Conservation (phyloP, 2,888 invertebrate genomes). For the Syrista parreyssii region DNA sequence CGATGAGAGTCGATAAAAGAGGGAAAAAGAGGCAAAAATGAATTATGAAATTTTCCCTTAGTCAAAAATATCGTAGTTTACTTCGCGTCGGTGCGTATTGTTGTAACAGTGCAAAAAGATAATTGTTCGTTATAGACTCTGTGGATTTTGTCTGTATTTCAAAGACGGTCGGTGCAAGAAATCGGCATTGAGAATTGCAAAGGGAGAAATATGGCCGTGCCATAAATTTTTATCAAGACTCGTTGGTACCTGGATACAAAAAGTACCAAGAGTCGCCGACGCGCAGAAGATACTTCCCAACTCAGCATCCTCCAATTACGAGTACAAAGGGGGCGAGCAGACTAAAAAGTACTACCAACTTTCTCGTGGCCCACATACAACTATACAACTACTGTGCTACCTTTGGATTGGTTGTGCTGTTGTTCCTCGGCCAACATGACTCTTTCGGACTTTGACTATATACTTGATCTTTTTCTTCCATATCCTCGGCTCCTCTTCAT, state of each 20-base stretch:
- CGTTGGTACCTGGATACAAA: not conserved
- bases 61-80: not conserved
- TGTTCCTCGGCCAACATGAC: not conserved
- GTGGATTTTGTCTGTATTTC: not conserved
- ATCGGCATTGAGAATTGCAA: not conserved
- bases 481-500: not conserved
- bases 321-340: conserved; percentile 16
- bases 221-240: not conserved
- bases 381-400: not conserved
- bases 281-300: not conserved
- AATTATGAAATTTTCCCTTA: not conserved
- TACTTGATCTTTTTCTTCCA: not conserved
- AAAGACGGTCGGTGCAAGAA: not conserved
- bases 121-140: not conserved
- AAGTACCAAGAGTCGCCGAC: not conserved
- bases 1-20: not conserved
- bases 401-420: not conserved
- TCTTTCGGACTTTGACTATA: not conserved
- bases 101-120: not conserved
- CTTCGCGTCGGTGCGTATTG: not conserved
- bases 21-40: not conserved
- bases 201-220: not conserved
- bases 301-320: conserved; percentile 10
- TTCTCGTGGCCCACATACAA: conserved; percentile 62
- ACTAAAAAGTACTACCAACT: conserved; percentile 46